Percentiles rank a stretch among this genome's conserved stretches.
Evolutionary conservation across 2,797 vertebrate genomes (phyloP).

Genomic region (Oreortyx pictus): DNA sequence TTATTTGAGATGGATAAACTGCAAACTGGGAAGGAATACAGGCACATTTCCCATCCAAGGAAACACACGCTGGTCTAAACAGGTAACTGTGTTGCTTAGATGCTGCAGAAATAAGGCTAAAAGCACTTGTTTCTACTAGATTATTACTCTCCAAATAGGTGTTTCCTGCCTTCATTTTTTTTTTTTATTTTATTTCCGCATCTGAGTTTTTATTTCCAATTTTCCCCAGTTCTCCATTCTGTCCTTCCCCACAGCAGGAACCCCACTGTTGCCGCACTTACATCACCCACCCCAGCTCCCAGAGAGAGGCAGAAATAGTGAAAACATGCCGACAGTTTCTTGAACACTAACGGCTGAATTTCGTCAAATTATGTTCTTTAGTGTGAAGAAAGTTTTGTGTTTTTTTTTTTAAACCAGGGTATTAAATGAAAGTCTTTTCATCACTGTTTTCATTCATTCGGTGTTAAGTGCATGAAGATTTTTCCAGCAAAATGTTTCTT

Average conservation of each 20-base stretch:
- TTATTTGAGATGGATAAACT: neutral
- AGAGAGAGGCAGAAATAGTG: conserved; percentile 45
- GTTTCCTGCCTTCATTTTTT: neutral
- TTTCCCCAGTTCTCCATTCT: neutral
- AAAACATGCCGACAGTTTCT: conserved; percentile 61
- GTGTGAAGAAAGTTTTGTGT: neutral
- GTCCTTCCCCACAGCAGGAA: neutral
- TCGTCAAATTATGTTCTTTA: conserved; percentile 1
- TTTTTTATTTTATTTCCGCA: neutral
- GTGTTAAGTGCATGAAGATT: conserved; percentile 9
- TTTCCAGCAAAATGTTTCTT: conserved; percentile 22
- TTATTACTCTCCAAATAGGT: neutral
- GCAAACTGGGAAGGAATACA: neutral
- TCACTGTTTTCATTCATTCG: conserved; percentile 47
- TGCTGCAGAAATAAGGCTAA: neutral
- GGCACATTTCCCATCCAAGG: neutral
- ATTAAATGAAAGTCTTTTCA: conserved; percentile 38
- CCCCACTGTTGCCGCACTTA: neutral
- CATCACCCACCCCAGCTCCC: neutral
- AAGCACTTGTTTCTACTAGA: neutral
- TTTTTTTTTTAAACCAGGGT: neutral
- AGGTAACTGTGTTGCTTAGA: neutral
- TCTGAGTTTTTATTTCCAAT: neutral
- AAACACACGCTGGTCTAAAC: neutral
- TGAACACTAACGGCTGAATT: conserved; percentile 42